Conservation (phyloP, 2,113 vertebrate genomes). For the Protobothrops mucrosquamatus region DNA sequence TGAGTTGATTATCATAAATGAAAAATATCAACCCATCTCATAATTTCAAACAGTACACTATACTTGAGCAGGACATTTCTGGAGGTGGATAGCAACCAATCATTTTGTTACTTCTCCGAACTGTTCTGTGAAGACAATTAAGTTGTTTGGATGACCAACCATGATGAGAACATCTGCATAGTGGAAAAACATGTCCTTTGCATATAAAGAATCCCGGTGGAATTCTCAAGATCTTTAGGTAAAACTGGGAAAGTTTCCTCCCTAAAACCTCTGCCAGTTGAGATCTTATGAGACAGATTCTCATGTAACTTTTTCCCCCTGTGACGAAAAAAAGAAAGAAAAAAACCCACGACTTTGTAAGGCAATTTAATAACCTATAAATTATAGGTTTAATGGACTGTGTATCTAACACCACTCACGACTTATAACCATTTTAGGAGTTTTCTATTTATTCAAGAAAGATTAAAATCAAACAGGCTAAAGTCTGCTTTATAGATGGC, state of each 20-base stretch:
- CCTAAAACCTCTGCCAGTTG: not conserved
- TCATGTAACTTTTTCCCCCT: not conserved
- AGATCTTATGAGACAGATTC: not conserved
- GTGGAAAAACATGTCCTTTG: not conserved
- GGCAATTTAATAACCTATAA: conserved; percentile 58
- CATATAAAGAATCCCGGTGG: not conserved
- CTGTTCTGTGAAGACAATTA: not conserved
- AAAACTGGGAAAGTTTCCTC: not conserved
- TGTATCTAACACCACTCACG: conserved; percentile 41
- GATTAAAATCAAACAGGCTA: conserved; percentile 43
- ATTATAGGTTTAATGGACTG: conserved; percentile 56
- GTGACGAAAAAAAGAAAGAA: conserved; percentile 12
- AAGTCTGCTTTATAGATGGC: conserved; percentile 30
- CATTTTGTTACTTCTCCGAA: not conserved
- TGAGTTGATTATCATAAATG: not conserved
- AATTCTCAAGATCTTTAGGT: not conserved
- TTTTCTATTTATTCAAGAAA: conserved; percentile 28
- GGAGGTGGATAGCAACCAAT: not conserved
- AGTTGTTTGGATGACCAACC: not conserved
- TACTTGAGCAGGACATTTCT: not conserved
- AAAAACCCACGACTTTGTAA: conserved; percentile 24
- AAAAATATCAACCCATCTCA: not conserved
- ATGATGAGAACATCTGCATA: too few relatives aligned
- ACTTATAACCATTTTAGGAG: conserved; percentile 17
- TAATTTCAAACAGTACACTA: not conserved